Evolutionary conservation across 2,113 vertebrate genomes (phyloP), one percentile per base, ranked within the genome.

Genomic region (Chionodraco myersi): DNA sequence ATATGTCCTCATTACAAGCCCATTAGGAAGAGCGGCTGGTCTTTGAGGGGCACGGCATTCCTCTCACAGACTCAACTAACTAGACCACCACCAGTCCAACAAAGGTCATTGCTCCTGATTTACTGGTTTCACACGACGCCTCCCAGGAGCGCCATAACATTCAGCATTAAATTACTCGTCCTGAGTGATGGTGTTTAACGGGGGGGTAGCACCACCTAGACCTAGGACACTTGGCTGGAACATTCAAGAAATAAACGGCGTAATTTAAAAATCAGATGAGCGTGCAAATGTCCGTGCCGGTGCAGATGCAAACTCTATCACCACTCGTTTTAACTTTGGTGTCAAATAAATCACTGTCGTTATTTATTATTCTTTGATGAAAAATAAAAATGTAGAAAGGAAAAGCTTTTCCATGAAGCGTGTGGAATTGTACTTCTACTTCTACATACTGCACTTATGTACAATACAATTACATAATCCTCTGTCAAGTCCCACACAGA

Each of bases 61-160:
- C 81, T 75, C 83, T 79, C 73, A 14, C 80, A 90, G 80, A 80
- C 82, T 88, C 79, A 86, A 78, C 71, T 69, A 53, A 78, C 71
- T 69, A 53, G 82, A 89, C 85, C 85, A 85, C 83, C 84, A 78
- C 83, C 84, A 78, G 59, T 84, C 87, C 77, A 47, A 90, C 85
- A 90, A 86, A 90, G 89, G 90, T 92, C 89, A 91, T 60, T 48
- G 77, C 79, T 77, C 10, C 8, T 88, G 86, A 94, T 92, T 93
- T 92, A 93, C 85, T 87, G 81, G 86, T 86, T 89, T 85, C 86
- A 86, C 89, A 86, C 75, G 81, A 86, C 3, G 66, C 72, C 84
- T 90, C 92, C 88, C 88, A 81, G 87, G 88, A 88, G 91, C 77
- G 15, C 86, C 82, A 85, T 89, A 87, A 89, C 86, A 82, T 75